Percentiles rank a stretch among this genome's conserved stretches.
These are phyloP conservation scores for Cyphomyrmex costatus DNA, from an alignment of 1,140 invertebrate genomes.

Conservation along the genomic window DNA sequence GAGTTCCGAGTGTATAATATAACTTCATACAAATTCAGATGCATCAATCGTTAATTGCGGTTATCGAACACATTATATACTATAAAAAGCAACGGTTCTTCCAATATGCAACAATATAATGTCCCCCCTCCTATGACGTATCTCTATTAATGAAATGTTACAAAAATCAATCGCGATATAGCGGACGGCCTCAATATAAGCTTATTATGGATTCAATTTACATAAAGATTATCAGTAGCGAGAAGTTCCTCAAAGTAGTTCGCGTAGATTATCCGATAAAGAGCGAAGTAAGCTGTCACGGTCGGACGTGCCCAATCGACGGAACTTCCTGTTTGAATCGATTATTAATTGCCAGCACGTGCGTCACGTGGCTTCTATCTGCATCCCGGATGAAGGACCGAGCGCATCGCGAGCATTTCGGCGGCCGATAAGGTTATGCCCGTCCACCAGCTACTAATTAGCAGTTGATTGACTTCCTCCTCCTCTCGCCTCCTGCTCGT, in stretches of 20 bases:
- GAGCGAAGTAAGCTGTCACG: slow-evolving; percentile 71
- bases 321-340: slow-evolving; percentile 71
- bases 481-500: slow-evolving; percentile 2
- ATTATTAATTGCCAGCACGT: slow-evolving; percentile 74
- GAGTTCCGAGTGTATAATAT: neutral
- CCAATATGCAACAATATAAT: too few species aligned
- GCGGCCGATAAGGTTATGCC: slow-evolving; percentile 72
- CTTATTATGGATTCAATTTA: slow-evolving; percentile 36
- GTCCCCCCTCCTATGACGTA: too few species aligned
- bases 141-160: slow-evolving; percentile 18
- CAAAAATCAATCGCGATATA: slow-evolving; percentile 15
- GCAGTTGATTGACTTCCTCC: slow-evolving; percentile 71
- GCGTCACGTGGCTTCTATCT: slow-evolving; percentile 63
- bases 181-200: neutral
- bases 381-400: slow-evolving; percentile 67
- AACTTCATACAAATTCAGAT: neutral
- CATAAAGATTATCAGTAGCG: slow-evolving; percentile 26
- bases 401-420: slow-evolving; percentile 68
- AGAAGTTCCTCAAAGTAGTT: slow-evolving; percentile 52
- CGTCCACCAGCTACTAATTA: slow-evolving; percentile 75
- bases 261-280: slow-evolving; percentile 60
- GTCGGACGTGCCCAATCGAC: slow-evolving; percentile 68
- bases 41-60: slow-evolving; percentile 1
- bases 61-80: slow-evolving; percentile 16
- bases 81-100: too few species aligned